phyloP scores from a whole-genome alignment of 2,888 invertebrate species.

The Apamea epomidion region DNA sequence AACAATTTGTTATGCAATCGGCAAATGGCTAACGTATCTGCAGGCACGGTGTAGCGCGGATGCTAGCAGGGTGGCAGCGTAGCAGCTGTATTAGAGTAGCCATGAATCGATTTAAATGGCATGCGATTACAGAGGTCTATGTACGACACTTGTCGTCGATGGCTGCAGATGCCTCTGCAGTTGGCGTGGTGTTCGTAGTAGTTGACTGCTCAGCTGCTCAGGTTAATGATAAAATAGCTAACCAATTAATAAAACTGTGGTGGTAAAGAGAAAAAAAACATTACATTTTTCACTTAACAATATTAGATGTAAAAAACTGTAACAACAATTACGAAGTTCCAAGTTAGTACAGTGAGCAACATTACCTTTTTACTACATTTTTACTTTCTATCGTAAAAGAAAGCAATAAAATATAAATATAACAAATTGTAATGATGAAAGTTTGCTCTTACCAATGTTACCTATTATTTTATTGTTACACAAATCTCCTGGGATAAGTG shows the following conservation, averaged over 20 bases:
- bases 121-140: no score
- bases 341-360: constrained; percentile 18
- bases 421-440: constrained; percentile 56
- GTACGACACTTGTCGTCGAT: not conserved
- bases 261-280: not conserved
- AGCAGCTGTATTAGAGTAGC: not conserved
- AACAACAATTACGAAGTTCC: constrained; percentile 23
- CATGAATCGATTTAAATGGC: not conserved
- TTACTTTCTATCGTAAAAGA: constrained; percentile 45
- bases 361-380: constrained; percentile 46
- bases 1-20: not conserved
- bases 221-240: not conserved
- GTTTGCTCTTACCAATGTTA: constrained; percentile 41
- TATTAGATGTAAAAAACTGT: constrained; percentile 1
- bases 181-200: not conserved
- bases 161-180: not conserved
- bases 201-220: not conserved
- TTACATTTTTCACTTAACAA: not conserved
- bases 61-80: not conserved
- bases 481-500: constrained; percentile 40
- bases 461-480: constrained; percentile 45
- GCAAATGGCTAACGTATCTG: not conserved
- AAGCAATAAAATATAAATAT: constrained; percentile 50
- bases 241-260: not conserved
- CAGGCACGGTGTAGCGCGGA: no score